These are phyloP conservation scores for Cebuella pygmaea DNA, from an alignment of 2,797 vertebrate genomes.

Conservation along the genomic window DNA sequence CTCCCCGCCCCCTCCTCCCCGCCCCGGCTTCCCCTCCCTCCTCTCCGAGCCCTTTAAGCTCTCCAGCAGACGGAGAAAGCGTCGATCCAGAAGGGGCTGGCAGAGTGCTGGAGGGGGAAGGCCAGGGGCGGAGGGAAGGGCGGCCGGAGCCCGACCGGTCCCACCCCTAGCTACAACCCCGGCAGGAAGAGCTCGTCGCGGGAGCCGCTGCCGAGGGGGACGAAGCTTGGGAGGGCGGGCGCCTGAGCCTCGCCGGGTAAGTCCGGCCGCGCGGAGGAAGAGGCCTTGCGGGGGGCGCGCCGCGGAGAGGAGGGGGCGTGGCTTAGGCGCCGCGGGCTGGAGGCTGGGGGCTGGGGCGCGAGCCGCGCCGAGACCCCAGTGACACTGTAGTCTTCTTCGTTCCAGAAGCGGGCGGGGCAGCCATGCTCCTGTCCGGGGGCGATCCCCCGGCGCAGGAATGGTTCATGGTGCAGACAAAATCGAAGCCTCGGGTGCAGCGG, in stretches of 20 bases:
- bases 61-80: not conserved
- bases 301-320: slow-evolving; percentile 20
- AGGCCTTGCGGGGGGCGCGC: not conserved
- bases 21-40: not conserved
- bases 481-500: slow-evolving; percentile 84
- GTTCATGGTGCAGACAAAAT: slow-evolving; percentile 88
- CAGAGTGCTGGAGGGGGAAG: not conserved
- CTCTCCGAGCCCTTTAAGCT: not conserved
- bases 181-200: slow-evolving; percentile 58
- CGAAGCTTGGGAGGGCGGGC: not conserved
- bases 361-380: not conserved
- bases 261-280: not conserved
- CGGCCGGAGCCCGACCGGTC: slow-evolving; percentile 25
- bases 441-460: slow-evolving; percentile 86
- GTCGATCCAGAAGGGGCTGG: slow-evolving; percentile 33
- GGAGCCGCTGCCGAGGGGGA: not conserved
- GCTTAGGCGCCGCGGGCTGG: not conserved
- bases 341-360: not conserved
- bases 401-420: slow-evolving; percentile 42
- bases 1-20: not conserved
- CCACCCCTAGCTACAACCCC: slow-evolving; percentile 64
- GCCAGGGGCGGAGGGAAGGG: slow-evolving; percentile 52
- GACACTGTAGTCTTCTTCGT: not conserved
- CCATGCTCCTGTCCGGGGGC: slow-evolving; percentile 66
- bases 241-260: not conserved